phyloP scores from a whole-genome alignment of 2,888 invertebrate genomes.

The Eupithecia subfuscata region DNA sequence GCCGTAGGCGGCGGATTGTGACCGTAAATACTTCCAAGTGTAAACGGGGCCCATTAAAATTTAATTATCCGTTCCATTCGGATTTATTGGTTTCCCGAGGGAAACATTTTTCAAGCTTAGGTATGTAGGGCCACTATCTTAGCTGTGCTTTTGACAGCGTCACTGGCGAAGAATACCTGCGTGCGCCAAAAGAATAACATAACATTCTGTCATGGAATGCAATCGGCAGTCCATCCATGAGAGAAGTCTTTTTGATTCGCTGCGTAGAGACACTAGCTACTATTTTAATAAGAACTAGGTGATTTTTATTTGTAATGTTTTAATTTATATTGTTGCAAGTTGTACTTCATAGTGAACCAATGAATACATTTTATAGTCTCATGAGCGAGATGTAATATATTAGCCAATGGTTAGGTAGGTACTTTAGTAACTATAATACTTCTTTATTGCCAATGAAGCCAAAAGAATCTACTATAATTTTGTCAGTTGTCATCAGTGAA shows the following conservation, averaged over 20 bases:
- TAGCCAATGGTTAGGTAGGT: no score
- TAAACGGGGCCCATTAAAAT: conserved; percentile 67
- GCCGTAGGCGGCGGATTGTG: conserved; percentile 63
- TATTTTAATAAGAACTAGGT: no score
- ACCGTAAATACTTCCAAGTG: conserved; percentile 65
- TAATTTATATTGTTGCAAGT: no score
- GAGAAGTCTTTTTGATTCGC: no score
- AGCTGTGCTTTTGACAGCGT: conserved; percentile 13
- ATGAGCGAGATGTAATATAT: no score
- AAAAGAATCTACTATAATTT: not conserved
- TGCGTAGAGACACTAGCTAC: no score
- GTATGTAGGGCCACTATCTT: conserved; percentile 3
- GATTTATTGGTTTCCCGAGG: conserved; percentile 71
- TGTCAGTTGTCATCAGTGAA: not conserved
- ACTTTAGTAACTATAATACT: no score
- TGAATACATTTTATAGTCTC: no score
- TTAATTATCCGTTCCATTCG: conserved; percentile 68
- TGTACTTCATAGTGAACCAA: no score
- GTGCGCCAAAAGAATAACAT: not conserved
- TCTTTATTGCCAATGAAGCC: not conserved
- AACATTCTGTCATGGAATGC: not conserved
- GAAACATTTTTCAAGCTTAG: conserved; percentile 49
- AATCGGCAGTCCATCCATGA: not conserved
- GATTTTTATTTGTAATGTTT: no score
- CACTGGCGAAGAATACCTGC: not conserved